A percentile compares a stretch with the other conserved stretches of the same genome.
These are phyloP conservation scores for Dendronephthya gigantea DNA, from an alignment of 64 coral and sea anemone species.

Conservation along the genomic window DNA sequence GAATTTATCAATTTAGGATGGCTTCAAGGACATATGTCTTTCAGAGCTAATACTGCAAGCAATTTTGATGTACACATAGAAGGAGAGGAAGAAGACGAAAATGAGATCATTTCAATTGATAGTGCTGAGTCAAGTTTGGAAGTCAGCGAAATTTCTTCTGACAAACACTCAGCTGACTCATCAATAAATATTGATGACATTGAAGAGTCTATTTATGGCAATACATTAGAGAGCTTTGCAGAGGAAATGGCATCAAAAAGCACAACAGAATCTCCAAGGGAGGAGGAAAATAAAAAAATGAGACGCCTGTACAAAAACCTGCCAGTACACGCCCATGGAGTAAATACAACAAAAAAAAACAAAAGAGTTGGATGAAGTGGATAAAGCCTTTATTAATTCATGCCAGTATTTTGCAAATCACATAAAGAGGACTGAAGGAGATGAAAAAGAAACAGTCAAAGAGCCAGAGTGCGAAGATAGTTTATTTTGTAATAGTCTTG, in stretches of 20 bases:
- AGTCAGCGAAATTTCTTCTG: too few relatives aligned
- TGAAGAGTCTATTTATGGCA: too few relatives aligned
- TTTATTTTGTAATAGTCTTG: slow-evolving; percentile 12
- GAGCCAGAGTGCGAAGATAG: neutral
- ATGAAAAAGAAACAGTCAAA: neutral
- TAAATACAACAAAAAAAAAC: neutral
- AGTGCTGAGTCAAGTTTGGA: too few relatives aligned
- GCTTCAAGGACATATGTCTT: neutral
- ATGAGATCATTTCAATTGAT: too few relatives aligned
- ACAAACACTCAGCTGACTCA: too few relatives aligned
- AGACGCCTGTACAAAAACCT: neutral
- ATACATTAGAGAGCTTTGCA: too few relatives aligned
- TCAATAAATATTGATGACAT: too few relatives aligned
- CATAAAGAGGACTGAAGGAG: neutral
- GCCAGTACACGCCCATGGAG: neutral
- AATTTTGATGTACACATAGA: neutral
- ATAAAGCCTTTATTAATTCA: slow-evolving; percentile 7
- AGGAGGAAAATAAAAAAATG: neutral
- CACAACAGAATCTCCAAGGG: too few relatives aligned
- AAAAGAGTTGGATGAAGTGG: neutral
- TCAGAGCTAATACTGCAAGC: neutral
- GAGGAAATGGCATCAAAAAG: too few relatives aligned
- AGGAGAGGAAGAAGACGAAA: neutral
- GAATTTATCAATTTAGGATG: slow-evolving; percentile 31
- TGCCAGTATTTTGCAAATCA: neutral